Base-by-base conservation (phyloP, 2,888 invertebrate species). In the Metalampra italica region DNA sequence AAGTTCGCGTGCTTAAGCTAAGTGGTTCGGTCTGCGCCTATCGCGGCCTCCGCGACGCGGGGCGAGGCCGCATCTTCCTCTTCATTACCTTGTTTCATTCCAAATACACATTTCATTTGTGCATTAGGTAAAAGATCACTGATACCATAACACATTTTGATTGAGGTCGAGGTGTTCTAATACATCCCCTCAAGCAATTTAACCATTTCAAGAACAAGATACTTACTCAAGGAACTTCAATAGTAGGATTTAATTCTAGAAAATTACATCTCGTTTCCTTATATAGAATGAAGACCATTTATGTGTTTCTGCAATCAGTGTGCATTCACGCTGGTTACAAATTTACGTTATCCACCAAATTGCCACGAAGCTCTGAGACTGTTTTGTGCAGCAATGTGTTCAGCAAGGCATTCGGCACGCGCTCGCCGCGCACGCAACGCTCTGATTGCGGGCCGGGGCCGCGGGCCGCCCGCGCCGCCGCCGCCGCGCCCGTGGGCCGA, bases 31-130 rank as follows among this genome's bases (percentile, higher is more conserved):
- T 57, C 57, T 57, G 59, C 61, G 61, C 57, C 43, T 49, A n/a
- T 57, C 66, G 62, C 57, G 73, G 67, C 80, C 80, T 77, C 70
- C 56, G 64, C 63, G 65, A 63, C 68, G 62, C 58, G 55, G 59
- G 44, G 53, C 76, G 76, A 85, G 85, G 84, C 57, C 78, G 68
- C 64, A 67, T 77, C 79, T 75, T 83, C 82, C 80, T 82, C 46
- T 57, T 56, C 63, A 68, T 73, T 71, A 68, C 41, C 42, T 45
- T 45, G 45, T 49, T 49, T 49, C 42, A 49, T 46, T 41, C 36
- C 39, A 46, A 9, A 45, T 45, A 41, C 9, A 42, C 4, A 30
- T 32, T 42, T 30, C 14, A 7, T 29, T 29, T 12, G 42, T 12
- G 12, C 32, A 38, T 38, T 38, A n/a, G n/a, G n/a, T n/a, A 38